These are phyloP conservation scores for Otus sunia DNA, from an alignment of 2,113 vertebrate genomes.

Conservation along the genomic window DNA sequence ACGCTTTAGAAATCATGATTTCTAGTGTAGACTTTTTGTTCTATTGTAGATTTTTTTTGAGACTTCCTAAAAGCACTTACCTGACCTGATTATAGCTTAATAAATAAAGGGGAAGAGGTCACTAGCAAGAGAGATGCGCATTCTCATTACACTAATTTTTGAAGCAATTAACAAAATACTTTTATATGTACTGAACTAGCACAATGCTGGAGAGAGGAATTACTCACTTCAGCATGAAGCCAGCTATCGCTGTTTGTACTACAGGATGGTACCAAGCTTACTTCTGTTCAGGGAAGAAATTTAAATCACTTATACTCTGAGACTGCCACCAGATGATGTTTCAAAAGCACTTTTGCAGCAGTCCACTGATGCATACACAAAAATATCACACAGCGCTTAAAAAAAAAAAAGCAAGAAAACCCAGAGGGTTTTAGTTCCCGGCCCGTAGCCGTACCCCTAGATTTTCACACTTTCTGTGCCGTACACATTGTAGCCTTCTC, in stretches of 20 bases:
- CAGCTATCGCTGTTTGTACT: not conserved
- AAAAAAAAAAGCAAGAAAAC: not conserved
- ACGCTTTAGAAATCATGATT: not conserved
- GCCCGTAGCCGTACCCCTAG: constrained; percentile 87
- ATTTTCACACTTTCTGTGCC: constrained; percentile 99
- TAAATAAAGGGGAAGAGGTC: not conserved
- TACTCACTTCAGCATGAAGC: not conserved
- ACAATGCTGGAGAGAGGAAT: not conserved
- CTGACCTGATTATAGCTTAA: not conserved
- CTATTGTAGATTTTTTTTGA: not conserved
- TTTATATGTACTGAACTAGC: not conserved
- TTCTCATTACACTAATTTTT: not conserved
- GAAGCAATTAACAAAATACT: not conserved
- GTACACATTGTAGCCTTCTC: constrained; percentile 99
- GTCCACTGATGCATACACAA: not conserved
- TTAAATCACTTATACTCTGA: not conserved
- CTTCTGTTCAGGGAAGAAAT: not conserved
- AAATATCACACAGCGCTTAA: not conserved
- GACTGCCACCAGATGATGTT: not conserved
- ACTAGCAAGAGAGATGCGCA: not conserved
- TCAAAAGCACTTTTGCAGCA: not conserved
- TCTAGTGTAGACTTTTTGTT: not conserved
- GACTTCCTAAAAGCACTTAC: constrained; percentile 34
- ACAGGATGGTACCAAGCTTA: not conserved
- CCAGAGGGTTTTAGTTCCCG: constrained; percentile 20